Base-by-base conservation (phyloP, 2,888 invertebrate genomes). In the Lordiphosa fenestrarum region DNA sequence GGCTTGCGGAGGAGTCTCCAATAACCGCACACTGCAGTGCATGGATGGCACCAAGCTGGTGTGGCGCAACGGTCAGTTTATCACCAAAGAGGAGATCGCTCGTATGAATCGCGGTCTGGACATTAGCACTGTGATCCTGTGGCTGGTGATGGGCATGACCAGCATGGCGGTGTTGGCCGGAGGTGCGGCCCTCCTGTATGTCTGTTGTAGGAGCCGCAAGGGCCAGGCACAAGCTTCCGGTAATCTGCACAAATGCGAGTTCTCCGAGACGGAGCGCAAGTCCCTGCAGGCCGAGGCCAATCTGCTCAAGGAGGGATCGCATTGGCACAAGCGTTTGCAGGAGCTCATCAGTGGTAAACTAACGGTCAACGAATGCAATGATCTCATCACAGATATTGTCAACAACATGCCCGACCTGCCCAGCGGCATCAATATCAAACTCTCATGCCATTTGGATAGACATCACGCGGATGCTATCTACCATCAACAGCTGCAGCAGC, bases 11-110 rank as follows among this genome's bases (percentile, higher is more conserved):
- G 73, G 19, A 0, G 13, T 30, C 25, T 7, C 25, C 74, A 1
- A 68, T 6, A 83, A 66, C 35, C 37, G 66, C 0, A 71, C 74
- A 0, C 40, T 89, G 15, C 82, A 77, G 40, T 90, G 90, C 50
- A 59, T 61, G 41, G 82, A 84, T 19, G 85, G 44, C 33, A 68
- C 69, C 44, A 83, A 80, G 6, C 55, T 85, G 39, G 78, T 81
- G 48, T 78, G 77, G 48, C 73, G 86, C 35, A 69, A 86, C 10
- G 87, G 84, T 0, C 69, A 77, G 7, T 89, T 87, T 59, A 78
- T 84, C 9, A 81, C 87, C 3, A 76, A 84, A 15, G 76, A 88
- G 52, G 86, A 87, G 39, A 35, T 83, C 19, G 84, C 73, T 23
- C 66, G 60, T n/a, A 64, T 56, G 36, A 69, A 69, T 59, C 65